Base-by-base conservation (phyloP, 2,888 invertebrate species). In the Bombyx huttoni region DNA sequence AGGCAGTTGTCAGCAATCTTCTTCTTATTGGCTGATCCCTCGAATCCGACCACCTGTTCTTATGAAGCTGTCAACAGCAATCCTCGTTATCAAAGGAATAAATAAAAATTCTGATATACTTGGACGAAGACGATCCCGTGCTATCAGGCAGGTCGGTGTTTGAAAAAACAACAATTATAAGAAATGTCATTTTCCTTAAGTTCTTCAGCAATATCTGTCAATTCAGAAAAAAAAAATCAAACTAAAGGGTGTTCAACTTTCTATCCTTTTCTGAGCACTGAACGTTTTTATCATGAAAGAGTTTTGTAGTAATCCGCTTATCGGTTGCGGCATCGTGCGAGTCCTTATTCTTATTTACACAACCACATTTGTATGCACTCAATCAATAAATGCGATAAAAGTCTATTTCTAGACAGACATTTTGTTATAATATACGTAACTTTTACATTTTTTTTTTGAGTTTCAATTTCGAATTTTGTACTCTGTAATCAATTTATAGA, bases 361-460 rank as follows among this genome's bases (percentile, higher is more conserved):
- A 56, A 61, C 52, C 58, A 67, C 67, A 62, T 65, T 62, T 67
- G 64, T 69, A 67, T 68, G 64, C 64, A 66, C 61, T 67, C 61
- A 67, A 68, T 67, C 61, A 67, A 68, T 66, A 62, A 56, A 51
- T 53, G 52, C 54, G 67, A 72, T 70, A 70, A 72, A 65, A 64
- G 61, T 24, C 55, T 51, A 62, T 63, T 65, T 56, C 46, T 52
- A 67, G 63, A 7, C 24, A 24, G 24, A 24, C 24, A 24, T 24
- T 3, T 24, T 24, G n/a, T 24, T 24, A 24, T 24, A 24, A 24
- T 24, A 24, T 24, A 24, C 24, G 24, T 24, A 24, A 24, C 24
- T 24, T 24, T 24, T 3, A 24, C 24, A 24, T 24, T 24, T 24
- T 24, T 24, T 24, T 24, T n/a, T n/a, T n/a, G n/a, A 24, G 24